Conservation (phyloP, 2,888 invertebrate genomes). For the Phortica okadai region DNA sequence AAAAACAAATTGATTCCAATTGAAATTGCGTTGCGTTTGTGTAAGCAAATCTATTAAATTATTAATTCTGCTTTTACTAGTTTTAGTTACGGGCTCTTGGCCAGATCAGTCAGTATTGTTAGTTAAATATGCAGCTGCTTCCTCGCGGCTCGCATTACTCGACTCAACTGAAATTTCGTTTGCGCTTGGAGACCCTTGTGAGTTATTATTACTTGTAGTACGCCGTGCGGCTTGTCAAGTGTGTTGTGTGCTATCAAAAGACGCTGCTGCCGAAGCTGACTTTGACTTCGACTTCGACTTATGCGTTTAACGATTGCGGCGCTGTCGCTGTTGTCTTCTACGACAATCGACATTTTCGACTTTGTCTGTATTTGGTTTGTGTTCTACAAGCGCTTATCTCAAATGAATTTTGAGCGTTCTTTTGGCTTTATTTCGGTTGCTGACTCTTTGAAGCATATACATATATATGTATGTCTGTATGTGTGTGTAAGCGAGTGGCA, state of each 20-base stretch:
- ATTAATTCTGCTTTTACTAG: not conserved
- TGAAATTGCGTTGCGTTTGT: conserved; percentile 15
- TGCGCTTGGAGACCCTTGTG: conserved; percentile 64
- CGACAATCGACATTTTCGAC: conserved; percentile 12
- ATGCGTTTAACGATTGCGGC: conserved; percentile 19
- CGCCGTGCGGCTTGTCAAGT: conserved; percentile 49
- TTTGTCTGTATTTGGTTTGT: not conserved
- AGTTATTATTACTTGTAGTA: conserved; percentile 46
- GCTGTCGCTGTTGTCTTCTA: conserved; percentile 30
- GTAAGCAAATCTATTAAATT: conserved; percentile 8
- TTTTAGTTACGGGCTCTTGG: no score
- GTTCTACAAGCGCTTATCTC: conserved; percentile 3
- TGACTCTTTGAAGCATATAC: no score
- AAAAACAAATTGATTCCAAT: conserved; percentile 17
- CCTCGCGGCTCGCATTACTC: conserved; percentile 63
- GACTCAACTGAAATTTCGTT: conserved; percentile 67
- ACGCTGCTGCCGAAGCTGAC: conserved; percentile 39
- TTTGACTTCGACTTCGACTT: conserved; percentile 37
- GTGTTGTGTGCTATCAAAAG: conserved; percentile 43
- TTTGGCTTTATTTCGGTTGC: conserved; percentile 2
- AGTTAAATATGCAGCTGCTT: conserved; percentile 50
- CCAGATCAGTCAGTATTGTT: no score
- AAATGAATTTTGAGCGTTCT: no score
- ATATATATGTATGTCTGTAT: not conserved
- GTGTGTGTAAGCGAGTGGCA: not conserved